Percentiles rank a stretch among this genome's conserved stretches.
Evolutionary conservation across 2,888 invertebrate genomes (phyloP).

Genomic region (Gisinianus flammeolus): DNA sequence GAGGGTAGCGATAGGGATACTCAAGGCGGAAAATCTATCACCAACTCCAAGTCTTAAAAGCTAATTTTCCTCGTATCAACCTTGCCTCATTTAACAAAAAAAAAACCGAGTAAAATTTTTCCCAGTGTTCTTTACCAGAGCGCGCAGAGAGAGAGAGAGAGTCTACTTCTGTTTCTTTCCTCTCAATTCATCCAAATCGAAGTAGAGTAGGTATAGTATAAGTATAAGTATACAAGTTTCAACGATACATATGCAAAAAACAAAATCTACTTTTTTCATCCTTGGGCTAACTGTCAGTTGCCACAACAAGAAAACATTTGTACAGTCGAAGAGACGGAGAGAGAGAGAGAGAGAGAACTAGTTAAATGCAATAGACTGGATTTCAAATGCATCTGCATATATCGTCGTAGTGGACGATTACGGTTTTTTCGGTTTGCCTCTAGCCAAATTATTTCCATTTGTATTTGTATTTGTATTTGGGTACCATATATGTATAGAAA

Average conservation of each 20-base stretch:
- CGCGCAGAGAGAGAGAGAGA: not conserved
- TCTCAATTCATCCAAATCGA: no score
- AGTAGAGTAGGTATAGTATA: no score
- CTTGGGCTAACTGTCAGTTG: not conserved
- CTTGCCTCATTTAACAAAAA: conserved; percentile 23
- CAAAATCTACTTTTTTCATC: not conserved
- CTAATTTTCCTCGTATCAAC: conserved; percentile 26
- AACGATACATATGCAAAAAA: not conserved
- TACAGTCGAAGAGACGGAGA: not conserved
- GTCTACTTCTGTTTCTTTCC: not conserved
- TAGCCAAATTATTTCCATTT: not conserved
- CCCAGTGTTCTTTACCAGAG: not conserved
- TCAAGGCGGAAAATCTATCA: not conserved
- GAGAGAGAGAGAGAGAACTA: not conserved
- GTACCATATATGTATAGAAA: not conserved
- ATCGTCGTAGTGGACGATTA: no score
- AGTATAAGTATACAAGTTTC: no score
- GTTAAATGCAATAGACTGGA: not conserved
- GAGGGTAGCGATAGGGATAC: not conserved
- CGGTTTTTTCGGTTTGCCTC: no score
- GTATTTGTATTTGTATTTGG: not conserved
- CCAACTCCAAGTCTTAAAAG: conserved; percentile 9
- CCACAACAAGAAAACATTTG: not conserved
- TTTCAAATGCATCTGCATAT: not conserved
- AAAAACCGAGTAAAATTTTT: not conserved